These are phyloP conservation scores for Ciconia maguari DNA, from an alignment of 2,113 vertebrate genomes.

Conservation along the genomic window DNA sequence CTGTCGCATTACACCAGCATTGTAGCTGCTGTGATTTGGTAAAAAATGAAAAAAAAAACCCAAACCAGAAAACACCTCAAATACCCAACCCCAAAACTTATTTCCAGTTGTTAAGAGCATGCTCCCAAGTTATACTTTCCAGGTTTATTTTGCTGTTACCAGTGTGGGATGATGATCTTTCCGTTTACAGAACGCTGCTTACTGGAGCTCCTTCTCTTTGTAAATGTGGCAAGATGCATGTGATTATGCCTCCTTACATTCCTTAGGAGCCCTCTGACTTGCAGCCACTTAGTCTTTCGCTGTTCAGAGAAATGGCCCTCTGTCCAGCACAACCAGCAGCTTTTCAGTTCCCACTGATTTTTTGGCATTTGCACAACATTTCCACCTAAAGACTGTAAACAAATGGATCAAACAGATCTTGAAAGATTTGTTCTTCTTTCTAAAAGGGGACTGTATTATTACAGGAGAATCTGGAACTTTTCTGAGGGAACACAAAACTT, in stretches of 20 bases:
- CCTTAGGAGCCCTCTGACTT: neutral
- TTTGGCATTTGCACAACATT: neutral
- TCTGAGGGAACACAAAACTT: neutral
- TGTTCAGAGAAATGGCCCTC: neutral
- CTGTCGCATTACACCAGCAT: neutral
- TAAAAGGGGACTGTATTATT: neutral
- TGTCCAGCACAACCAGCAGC: neutral
- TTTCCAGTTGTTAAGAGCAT: neutral
- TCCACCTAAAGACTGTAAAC: neutral
- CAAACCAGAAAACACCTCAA: rapidly evolving
- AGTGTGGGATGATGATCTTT: rapidly evolving
- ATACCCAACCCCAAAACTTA: neutral
- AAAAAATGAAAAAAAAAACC: neutral
- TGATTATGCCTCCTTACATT: neutral
- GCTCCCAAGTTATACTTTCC: neutral
- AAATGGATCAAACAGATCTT: neutral
- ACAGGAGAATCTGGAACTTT: neutral
- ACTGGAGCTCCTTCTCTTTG: neutral
- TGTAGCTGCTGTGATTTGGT: neutral
- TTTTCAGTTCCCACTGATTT: neutral
- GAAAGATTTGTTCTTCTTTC: neutral
- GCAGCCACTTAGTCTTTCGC: neutral
- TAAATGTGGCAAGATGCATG: neutral
- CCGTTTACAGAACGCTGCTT: neutral
- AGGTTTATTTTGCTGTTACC: neutral